Base-by-base conservation (phyloP, 2,888 invertebrate genomes). In the Tholera decimalis region DNA sequence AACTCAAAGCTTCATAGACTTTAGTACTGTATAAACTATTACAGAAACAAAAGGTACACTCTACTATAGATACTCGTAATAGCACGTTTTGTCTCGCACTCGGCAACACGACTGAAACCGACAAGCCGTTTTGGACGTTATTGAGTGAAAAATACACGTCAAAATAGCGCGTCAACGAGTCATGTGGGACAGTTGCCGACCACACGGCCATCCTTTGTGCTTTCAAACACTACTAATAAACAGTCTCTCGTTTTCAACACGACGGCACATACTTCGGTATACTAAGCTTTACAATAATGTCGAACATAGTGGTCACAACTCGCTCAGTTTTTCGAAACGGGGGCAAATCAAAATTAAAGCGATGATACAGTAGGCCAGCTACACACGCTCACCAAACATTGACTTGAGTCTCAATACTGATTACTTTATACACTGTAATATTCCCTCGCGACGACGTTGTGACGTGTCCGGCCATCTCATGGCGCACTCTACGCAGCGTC, bases 221-320 rank as follows among this genome's bases (percentile, higher is more conserved):
- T 81, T n/a, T 76, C 85, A 86, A 87, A 83, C 84, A 83, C 85
- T 88, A 87, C 79, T 50, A 85, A 80, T 87, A 87, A 88, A 89
- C 90, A 91, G 91, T 91, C 91, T 91, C 88, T 88, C 83, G 74
- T 83, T 86, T 85, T 73, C 83, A 69, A 79, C 82, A 78, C 76
- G 77, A 77, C 82, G 79, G 77, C 75, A 77, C 83, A 79, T 80
- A 80, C 83, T 77, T 80, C 78, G 83, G 68, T 71, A 73, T 51
- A 84, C 84, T 71, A 82, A 83, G 80, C 82, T 82, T 81, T 80
- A 83, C 73, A 78, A 73, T 74, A 80, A 75, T 60, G 64, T 73
- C 71, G 70, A 64, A 77, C 73, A 66, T 78, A 75, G 61, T 60
- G 73, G 76, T 72, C 79, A 83, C 76, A 79, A 79, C 77, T 72